These are phyloP conservation scores for Acrocephalus arundinaceus DNA, from an alignment of 2,113 vertebrate species.

Conservation along the genomic window DNA sequence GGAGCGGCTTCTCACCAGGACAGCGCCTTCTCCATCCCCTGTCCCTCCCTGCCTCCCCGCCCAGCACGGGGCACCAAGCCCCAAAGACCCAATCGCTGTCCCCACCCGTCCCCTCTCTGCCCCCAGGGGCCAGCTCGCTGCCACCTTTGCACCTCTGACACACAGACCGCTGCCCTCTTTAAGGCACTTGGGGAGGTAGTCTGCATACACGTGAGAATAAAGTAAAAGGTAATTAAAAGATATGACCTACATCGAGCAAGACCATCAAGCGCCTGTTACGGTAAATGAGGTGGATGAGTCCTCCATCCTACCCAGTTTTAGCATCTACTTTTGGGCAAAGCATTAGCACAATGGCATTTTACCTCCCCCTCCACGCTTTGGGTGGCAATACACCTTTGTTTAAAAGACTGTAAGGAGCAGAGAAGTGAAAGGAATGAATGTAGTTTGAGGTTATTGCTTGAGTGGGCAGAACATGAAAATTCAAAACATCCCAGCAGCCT, in stretches of 20 bases:
- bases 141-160: rapidly evolving
- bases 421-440: neutral
- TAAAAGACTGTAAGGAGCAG: neutral
- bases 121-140: neutral
- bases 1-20: rapidly evolving
- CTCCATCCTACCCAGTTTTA: neutral
- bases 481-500: conserved; percentile 1
- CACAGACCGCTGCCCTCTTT: rapidly evolving
- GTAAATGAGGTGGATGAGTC: neutral
- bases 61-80: rapidly evolving
- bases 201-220: neutral
- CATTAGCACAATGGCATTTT: rapidly evolving
- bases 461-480: conserved; percentile 38
- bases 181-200: neutral
- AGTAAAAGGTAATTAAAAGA: neutral
- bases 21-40: neutral
- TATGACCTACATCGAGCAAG: neutral
- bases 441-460: conserved; percentile 18
- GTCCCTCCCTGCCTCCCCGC: neutral
- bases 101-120: neutral
- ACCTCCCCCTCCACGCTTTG: neutral
- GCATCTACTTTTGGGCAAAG: neutral
- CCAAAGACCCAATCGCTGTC: rapidly evolving
- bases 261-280: neutral
- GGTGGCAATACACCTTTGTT: neutral